Conservation (phyloP, 2,113 vertebrate genomes). For the Maccullochella peelii region DNA sequence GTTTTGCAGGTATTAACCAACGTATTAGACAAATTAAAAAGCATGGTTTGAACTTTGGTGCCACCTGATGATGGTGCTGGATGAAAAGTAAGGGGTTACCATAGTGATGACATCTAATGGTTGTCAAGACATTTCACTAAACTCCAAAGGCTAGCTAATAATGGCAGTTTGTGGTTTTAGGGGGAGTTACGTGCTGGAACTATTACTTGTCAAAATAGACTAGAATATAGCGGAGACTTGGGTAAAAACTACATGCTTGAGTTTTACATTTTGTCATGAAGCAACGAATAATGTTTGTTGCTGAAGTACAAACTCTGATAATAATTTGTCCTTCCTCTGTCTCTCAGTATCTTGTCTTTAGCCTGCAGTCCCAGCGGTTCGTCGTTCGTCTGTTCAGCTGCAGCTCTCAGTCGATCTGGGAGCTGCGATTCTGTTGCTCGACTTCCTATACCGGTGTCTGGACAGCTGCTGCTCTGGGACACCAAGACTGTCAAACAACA, state of each 20-base stretch:
- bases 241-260: not conserved
- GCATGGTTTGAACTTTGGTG: not conserved
- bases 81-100: not conserved
- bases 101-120: not conserved
- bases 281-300: not conserved
- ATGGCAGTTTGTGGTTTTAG: not conserved
- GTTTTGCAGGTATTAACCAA: too few relatives aligned
- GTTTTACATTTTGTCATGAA: not conserved
- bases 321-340: not conserved
- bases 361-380: conserved; percentile 95
- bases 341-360: conserved; percentile 91
- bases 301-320: not conserved
- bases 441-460: conserved; percentile 82
- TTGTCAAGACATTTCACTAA: too few relatives aligned
- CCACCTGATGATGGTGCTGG: not conserved
- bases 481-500: conserved; percentile 98
- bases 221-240: not conserved
- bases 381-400: conserved; percentile 95
- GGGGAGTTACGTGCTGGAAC: not conserved
- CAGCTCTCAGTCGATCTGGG: conserved; percentile 81
- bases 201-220: not conserved
- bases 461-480: conserved; percentile 95
- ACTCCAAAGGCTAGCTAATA: too few relatives aligned
- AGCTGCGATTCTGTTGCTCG: conserved; percentile 49
- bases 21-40: not conserved